phyloP scores from a whole-genome alignment of 2,888 invertebrate genomes.

The Chouioia cunea region DNA sequence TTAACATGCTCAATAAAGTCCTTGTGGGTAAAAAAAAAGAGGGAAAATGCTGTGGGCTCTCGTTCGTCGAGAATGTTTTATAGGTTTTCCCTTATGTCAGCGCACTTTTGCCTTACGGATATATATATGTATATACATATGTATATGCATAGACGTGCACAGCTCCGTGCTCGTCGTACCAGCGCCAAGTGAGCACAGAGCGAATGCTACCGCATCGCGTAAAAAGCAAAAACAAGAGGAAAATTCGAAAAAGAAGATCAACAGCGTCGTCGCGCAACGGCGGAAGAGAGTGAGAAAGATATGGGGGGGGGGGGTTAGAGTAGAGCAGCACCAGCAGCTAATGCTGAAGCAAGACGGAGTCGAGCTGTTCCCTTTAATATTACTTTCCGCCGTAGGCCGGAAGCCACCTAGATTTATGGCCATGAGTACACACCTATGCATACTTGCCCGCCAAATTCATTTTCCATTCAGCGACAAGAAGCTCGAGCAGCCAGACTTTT shows the following conservation, averaged over 20 bases:
- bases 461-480: constrained; percentile 47
- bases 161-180: no score
- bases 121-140: no score
- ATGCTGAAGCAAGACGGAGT: constrained; percentile 22
- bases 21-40: no score
- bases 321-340: constrained; percentile 31
- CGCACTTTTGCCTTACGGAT: no score
- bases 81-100: no score
- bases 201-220: background rate
- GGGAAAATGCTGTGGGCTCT: no score
- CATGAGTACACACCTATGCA: background rate
- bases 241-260: no score
- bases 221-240: constrained; percentile 1
- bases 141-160: no score
- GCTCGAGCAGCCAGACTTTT: background rate
- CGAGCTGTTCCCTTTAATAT: constrained; percentile 55
- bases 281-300: background rate
- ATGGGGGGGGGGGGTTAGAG: background rate
- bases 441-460: constrained; percentile 50
- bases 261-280: background rate
- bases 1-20: no score
- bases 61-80: no score
- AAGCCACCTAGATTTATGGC: constrained; percentile 60
- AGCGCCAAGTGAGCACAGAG: no score
- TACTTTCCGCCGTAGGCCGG: constrained; percentile 59